Base-by-base conservation (phyloP, 2,113 vertebrate species). In the Ictidomys tridecemlineatus region DNA sequence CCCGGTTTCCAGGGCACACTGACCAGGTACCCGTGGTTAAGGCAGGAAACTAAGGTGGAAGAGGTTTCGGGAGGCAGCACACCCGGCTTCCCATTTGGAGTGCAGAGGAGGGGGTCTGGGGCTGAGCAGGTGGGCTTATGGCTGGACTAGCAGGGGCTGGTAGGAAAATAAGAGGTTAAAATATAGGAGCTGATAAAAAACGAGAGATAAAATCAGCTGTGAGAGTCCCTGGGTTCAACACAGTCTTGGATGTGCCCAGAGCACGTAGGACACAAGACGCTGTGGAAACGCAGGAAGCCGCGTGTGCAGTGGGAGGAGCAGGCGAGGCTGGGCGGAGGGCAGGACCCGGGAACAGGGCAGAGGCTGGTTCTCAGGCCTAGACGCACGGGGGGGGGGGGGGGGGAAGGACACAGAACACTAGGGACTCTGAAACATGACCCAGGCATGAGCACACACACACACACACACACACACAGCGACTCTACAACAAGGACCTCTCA, bases 181-280 rank as follows among this genome's bases (percentile, higher is more conserved):
- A 22, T 26, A 26, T 61, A 61, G 24, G 58, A 61, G 58, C 58
- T 24, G 22, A 61, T 61, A 26, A 8, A 61, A 72, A 65, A 45
- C 0, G 58, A 30, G 74, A 69, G 45, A 48, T 78, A 79, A 72
- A 51, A 61, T 9, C 0, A 37, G n/a, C 61, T 26, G 22, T 42
- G 48, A 82, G 61, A 74, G 48, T 17, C 69, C 6, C 1, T 51
- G 77, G 53, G 26, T 30, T 77, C 69, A 28, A 20, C 26, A 8
- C 8, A 32, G 42, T 20, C 17, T 2, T 4, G 22, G 48, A 6
- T 32, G 12, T 91, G 48, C 48, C 39, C 20, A 28, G 28, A 34
- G 48, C 34, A 18, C 10, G 2, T 0, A 65, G 56, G 45, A 48
- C n/a, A 51, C 20, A n/a, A 12, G 13, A 11, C 1, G 4, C 0